Evolutionary conservation across 1,140 invertebrate genomes (phyloP).

Genomic region (Elymnias hypermnestra): DNA sequence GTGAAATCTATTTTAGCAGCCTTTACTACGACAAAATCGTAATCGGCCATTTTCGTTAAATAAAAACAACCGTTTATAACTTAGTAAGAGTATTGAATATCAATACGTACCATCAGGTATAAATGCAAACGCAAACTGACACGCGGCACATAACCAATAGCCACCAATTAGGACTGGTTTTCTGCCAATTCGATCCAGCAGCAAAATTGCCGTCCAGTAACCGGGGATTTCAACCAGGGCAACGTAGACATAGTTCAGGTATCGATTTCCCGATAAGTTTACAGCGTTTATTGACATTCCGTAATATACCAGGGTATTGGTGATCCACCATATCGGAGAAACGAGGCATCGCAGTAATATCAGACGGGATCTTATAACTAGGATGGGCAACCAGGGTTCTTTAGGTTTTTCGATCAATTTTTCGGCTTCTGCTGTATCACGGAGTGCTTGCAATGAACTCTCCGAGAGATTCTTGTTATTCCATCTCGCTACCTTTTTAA

Average conservation of each 20-base stretch:
- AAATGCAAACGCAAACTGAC: constrained; percentile 58
- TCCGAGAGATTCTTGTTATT: constrained; percentile 80
- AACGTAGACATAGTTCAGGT: constrained; percentile 83
- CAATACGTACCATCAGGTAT: constrained; percentile 39
- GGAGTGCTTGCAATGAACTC: constrained; percentile 71
- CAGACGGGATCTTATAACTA: constrained; percentile 74
- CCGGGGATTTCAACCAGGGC: constrained; percentile 83
- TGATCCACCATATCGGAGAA: constrained; percentile 84
- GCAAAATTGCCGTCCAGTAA: constrained; percentile 72
- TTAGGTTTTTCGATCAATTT: constrained; percentile 37
- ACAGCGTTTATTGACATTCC: constrained; percentile 89
- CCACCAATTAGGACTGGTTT: constrained; percentile 50
- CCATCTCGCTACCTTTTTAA: constrained; percentile 79
- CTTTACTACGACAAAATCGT: too few relatives aligned
- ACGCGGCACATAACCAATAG: constrained; percentile 53
- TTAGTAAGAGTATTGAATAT: too few relatives aligned
- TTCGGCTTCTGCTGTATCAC: constrained; percentile 45
- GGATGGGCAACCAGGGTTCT: constrained; percentile 62
- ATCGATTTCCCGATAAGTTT: constrained; percentile 76
- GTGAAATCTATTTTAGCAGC: too few relatives aligned
- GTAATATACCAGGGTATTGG: constrained; percentile 86
- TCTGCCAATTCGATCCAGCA: constrained; percentile 49
- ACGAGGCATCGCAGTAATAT: constrained; percentile 73
- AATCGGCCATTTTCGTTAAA: too few relatives aligned
- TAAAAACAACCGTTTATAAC: too few relatives aligned